A percentile compares a stretch with the other conserved stretches of the same genome.
Evolutionary conservation across 2,113 vertebrate genomes (phyloP).

Genomic region (Camelus dromedarius): DNA sequence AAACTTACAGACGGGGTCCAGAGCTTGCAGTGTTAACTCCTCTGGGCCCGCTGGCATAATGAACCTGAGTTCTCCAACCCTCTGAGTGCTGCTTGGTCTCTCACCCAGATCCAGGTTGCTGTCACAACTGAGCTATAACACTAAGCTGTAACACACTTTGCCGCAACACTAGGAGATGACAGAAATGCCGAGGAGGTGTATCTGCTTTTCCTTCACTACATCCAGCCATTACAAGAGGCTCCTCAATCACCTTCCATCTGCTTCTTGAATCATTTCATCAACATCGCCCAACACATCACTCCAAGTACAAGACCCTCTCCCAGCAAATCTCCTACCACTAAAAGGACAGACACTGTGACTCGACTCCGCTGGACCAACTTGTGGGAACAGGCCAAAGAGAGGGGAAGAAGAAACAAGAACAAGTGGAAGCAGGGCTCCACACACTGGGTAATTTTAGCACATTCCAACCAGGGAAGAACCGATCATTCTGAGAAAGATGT

Average conservation of each 20-base stretch:
- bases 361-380: accelerated
- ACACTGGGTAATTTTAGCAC: accelerated
- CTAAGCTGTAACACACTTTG: no score
- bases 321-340: background rate
- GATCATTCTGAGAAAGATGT: background rate
- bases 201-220: background rate
- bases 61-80: no score
- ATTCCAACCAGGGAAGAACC: background rate
- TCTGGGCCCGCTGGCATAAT: no score
- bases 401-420: background rate
- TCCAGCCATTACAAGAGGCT: background rate
- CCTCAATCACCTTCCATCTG: background rate
- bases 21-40: no score
- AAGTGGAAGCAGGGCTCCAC: accelerated
- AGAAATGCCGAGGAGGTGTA: background rate
- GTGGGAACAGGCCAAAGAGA: background rate
- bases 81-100: no score
- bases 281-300: background rate
- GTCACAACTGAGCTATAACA: no score
- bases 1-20: no score
- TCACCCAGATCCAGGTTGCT: no score
- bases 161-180: no score
- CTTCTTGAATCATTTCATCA: background rate
- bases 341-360: accelerated
- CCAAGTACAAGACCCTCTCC: background rate